A percentile compares a stretch with the other conserved stretches of the same genome.
phyloP scores from a whole-genome alignment of 2,797 vertebrate species.

The Rachycentron canadum region DNA sequence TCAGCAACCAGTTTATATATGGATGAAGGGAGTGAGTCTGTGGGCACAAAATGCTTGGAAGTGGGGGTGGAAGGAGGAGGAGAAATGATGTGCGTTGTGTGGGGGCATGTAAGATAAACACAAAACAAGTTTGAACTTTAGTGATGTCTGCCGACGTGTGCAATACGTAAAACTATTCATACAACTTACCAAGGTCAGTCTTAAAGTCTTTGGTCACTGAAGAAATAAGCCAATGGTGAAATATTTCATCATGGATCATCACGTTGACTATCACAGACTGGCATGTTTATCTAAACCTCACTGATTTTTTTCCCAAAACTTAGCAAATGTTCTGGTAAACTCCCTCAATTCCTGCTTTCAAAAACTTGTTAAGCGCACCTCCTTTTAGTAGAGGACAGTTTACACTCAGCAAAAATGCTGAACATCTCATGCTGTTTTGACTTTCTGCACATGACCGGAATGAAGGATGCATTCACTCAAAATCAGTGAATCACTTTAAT shows the following conservation, averaged over 20 bases:
- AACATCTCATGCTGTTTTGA: constrained; percentile 13
- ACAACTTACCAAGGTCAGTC: background rate
- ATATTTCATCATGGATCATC: background rate
- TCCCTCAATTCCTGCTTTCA: constrained; percentile 11
- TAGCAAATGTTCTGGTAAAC: background rate
- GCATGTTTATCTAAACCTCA: constrained; percentile 13
- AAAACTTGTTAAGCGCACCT: constrained; percentile 10
- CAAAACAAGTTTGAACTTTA: constrained; percentile 12
- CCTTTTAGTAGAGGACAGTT: constrained; percentile 35
- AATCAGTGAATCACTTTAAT: constrained; percentile 2
- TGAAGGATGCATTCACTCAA: background rate
- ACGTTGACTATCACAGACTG: background rate
- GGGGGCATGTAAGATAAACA: constrained; percentile 24
- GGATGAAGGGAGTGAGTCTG: constrained; percentile 3
- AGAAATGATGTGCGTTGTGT: background rate
- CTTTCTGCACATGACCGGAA: background rate
- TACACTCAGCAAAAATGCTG: background rate
- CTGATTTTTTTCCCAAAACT: constrained; percentile 5
- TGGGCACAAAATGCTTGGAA: constrained; percentile 51
- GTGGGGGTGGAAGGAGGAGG: background rate
- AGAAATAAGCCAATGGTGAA: background rate
- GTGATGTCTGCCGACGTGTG: constrained; percentile 25
- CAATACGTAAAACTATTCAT: constrained; percentile 7
- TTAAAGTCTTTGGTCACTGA: background rate
- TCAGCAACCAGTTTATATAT: constrained; percentile 59